Evolutionary conservation across 2,888 invertebrate species (phyloP), one percentile per base, ranked within the genome.

Genomic region (Agriopis leucophaearia): DNA sequence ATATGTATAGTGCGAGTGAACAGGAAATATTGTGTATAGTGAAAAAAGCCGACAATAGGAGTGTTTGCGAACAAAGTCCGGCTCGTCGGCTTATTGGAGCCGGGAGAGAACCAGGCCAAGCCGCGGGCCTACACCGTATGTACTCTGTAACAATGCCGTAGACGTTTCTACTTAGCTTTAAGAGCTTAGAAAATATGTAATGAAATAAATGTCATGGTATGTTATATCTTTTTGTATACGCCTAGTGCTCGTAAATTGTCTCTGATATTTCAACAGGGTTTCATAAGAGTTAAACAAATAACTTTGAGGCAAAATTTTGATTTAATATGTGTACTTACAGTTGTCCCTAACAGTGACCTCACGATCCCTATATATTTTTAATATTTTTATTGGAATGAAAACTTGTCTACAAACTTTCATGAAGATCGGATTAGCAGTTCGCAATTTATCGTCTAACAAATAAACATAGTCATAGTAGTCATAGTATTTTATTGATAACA

Each of bases 51-150:
- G 54, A 60, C 52, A 67, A 67, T 62, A 67, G 15, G 45, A 61
- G 57, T 51, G 58, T 58, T 58, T 54, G 48, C 58, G 10, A 48
- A 58, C 54, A 63, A 63, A 67, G 63, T 63, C 67, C 58, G 54
- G 58, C 54, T 63, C 58, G 60, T 56, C 50, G 52, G 58, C 57
- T 62, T 62, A 62, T 47, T 44, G 38, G 27, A 62, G 50, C 56
- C n/a, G n/a, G 8, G 54, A 15, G 12, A 40, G 45, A 61, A 55
- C 9, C 55, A 38, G 56, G 40, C 42, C 55, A 56, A 61, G 45
- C 44, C 50, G 66, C 45, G 38, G 51, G 66, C 38, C 58, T 56
- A 67, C 27, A 47, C n/a, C 44, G 47, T 47, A 45, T 27, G 12
- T 59, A 57, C 50, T 15, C 12, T 12, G 40, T 44, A 36, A 57